Conservation (phyloP, 2,888 invertebrate genomes). For the Drosophila subquinaria region DNA sequence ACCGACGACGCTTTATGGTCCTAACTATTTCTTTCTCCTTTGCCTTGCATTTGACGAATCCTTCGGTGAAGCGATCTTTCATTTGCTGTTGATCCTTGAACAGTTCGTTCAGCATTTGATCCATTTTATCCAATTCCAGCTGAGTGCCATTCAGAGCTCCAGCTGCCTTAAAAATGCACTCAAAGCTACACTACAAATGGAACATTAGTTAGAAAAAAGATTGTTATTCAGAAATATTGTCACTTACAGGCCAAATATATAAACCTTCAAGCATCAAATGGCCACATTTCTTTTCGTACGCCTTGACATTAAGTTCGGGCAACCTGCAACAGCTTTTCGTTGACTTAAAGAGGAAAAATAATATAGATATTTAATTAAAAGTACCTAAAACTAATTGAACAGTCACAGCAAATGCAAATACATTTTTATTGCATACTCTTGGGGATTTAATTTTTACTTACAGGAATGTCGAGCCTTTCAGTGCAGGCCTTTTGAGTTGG, state of each 20-base stretch:
- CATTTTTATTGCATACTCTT: constrained; percentile 6
- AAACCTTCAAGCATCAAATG: not conserved
- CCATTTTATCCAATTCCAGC: constrained; percentile 2
- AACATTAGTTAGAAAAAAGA: not conserved
- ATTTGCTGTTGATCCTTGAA: not conserved
- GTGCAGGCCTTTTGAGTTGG: not conserved
- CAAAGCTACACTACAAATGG: constrained; percentile 15
- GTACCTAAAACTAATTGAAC: not conserved
- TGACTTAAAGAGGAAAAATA: not conserved
- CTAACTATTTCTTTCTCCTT: constrained; percentile 12
- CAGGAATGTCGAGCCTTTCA: constrained; percentile 17
- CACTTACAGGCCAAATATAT: constrained; percentile 23
- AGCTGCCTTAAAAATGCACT: constrained; percentile 18
- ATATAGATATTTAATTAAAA: not conserved
- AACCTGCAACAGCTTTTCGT: constrained; percentile 14
- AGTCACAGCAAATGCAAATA: not conserved
- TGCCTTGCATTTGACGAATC: not conserved
- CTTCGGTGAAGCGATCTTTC: not conserved
- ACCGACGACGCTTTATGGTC: constrained; percentile 13
- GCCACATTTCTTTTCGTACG: constrained; percentile 6
- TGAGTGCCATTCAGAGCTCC: constrained; percentile 15
- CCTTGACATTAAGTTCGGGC: not conserved
- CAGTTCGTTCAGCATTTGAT: not conserved
- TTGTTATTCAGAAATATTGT: not conserved
- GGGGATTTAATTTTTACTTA: not conserved